Evolutionary conservation across 1,140 invertebrate genomes (phyloP), one percentile per base, ranked within the genome.

Genomic region (Wiebesia pumilae): DNA sequence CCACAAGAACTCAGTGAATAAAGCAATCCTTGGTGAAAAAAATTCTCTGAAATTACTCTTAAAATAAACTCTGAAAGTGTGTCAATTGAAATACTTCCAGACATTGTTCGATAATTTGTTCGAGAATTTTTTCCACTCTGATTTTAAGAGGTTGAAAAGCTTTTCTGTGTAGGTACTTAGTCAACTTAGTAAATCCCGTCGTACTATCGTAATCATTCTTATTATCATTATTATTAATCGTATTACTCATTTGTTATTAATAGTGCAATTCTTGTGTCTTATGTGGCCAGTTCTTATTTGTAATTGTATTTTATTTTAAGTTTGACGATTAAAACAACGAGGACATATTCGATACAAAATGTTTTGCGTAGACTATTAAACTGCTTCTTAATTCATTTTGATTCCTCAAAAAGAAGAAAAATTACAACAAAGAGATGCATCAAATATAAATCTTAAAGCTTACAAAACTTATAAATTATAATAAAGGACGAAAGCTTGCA

Each of bases 381-480:
- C 58, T 62, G 10, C 58, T 6, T 62, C 27, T 62, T 21, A 38
- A 75, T 43, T 40, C 1, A 75, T 43, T 27, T 75, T 43, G 71
- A 75, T 75, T n/a, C 16, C 38, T 19, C 9, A 4, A 0, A 43
- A 9, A 38, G 0, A 38, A 71, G 0, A 38, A 71, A 33, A 38
- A 71, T 3, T 38, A 38, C 3, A 3, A 16, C 24, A 4, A 33
- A 43, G 12, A 33, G 3, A 75, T 43, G 38, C 38, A 75, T 75
- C 24, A 43, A 75, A 75, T 14, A 75, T 75, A 75, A 75, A 75
- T 75, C 71, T 43, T n/a, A 27, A 43, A 43, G 38, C 38, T 75
- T 75, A 75, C 71, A 40, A n/a, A 43, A 75, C 71, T 14, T 27
- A 75, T 43, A 54, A 78, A 54, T 78, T 51, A 78, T 35, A 78